Conservation (phyloP, 2,888 invertebrate genomes). For the Eueremaeus valkanovi region DNA sequence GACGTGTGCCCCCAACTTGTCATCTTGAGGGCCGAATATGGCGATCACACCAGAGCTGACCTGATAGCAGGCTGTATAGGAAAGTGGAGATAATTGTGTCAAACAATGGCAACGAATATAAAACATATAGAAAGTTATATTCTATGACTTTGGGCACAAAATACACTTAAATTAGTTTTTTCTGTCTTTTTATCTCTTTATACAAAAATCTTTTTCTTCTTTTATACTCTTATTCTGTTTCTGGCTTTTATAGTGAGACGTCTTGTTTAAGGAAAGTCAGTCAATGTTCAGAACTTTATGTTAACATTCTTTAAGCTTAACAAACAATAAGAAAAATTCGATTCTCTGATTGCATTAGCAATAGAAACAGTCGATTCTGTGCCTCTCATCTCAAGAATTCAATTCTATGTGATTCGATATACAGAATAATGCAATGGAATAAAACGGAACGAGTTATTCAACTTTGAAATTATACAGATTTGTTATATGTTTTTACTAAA, state of each 20-base stretch:
- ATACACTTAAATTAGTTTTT: not conserved
- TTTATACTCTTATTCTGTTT: not conserved
- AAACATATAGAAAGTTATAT: not conserved
- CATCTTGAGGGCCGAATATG: slow-evolving; percentile 80
- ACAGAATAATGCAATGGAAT: no score
- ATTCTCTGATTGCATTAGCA: not conserved
- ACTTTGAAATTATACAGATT: not conserved
- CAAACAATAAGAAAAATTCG: not conserved
- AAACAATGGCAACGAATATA: not conserved
- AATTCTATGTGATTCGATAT: not conserved
- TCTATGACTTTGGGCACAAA: not conserved
- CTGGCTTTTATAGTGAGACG: not conserved
- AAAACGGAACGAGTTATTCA: not conserved
- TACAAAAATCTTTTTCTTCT: not conserved
- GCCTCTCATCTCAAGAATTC: not conserved
- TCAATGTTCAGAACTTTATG: not conserved
- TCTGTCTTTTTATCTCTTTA: slow-evolving; percentile 6
- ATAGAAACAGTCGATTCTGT: not conserved
- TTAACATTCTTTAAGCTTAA: not conserved
- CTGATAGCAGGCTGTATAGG: slow-evolving; percentile 65
- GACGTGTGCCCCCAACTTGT: slow-evolving; percentile 70
- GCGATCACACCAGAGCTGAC: slow-evolving; percentile 79
- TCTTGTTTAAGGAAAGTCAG: not conserved
- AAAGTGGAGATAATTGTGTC: not conserved
- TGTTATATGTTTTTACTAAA: not conserved